Evolutionary conservation across 2,797 vertebrate species (phyloP).

Genomic region (Erethizon dorsatum): DNA sequence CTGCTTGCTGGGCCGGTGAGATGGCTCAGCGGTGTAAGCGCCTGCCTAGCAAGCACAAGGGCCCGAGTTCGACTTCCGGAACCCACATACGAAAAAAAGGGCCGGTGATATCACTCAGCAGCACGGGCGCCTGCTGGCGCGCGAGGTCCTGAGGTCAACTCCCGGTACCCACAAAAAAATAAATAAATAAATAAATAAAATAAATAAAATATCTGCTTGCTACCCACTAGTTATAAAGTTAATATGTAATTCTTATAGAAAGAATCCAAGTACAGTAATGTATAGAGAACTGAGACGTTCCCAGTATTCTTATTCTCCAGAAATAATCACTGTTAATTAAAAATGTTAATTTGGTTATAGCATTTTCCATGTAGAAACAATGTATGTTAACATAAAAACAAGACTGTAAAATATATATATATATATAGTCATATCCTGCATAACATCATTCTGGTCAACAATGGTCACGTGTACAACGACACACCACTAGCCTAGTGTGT

Average conservation of each 20-base stretch:
- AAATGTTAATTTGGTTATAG: constrained; percentile 1
- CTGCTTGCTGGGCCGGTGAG: not conserved
- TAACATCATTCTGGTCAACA: not conserved
- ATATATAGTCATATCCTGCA: not conserved
- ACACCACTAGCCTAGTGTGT: not conserved
- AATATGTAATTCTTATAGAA: not conserved
- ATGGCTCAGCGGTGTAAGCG: no score
- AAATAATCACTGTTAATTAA: constrained; percentile 52
- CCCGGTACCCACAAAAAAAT: no score
- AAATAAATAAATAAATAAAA: no score
- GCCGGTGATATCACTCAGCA: no score
- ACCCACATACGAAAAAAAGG: no score
- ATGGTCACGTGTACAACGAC: not conserved
- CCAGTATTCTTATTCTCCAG: not conserved
- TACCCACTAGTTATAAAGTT: constrained; percentile 55
- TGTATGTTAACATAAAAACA: constrained; percentile 25
- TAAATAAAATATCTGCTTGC: not conserved
- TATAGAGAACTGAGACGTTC: not conserved
- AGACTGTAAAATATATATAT: not conserved
- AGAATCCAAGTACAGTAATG: constrained; percentile 19
- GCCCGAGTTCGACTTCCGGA: no score
- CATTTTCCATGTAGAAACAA: constrained; percentile 29
- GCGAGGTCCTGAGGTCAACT: no score
- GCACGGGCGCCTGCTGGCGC: no score
- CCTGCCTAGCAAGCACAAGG: no score